These are phyloP conservation scores for Anneissia japonica DNA, from an alignment of 35 echinoderm and acorn worm genomes.

Conservation along the genomic window DNA sequence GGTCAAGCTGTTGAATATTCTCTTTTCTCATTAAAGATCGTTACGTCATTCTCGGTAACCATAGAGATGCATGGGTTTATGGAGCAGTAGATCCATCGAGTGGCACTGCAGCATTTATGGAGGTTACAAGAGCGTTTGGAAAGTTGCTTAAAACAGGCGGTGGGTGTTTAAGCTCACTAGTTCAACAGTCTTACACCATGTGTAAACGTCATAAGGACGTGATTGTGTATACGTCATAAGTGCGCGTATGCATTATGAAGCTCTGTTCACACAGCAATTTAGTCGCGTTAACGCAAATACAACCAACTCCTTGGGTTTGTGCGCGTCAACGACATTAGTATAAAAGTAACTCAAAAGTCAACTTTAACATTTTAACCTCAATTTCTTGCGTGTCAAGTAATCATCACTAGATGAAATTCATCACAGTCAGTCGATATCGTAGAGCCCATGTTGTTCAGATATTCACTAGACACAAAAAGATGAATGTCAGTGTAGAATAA, in stretches of 20 bases:
- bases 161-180: constrained; percentile 13
- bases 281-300: not conserved
- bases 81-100: constrained; percentile 88
- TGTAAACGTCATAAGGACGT: not conserved
- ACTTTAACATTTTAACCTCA: too few species aligned
- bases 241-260: not conserved
- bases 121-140: constrained; percentile 61
- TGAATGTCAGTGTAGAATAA: too few species aligned
- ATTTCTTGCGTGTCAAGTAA: too few species aligned
- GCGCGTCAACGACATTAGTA: too few species aligned
- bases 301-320: too few species aligned
- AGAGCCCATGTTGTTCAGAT: too few species aligned
- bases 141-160: constrained; percentile 55
- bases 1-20: not conserved
- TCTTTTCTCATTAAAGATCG: constrained; percentile 48
- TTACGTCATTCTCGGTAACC: constrained; percentile 81
- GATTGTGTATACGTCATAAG: not conserved
- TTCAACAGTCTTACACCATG: not conserved
- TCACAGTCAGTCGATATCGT: too few species aligned
- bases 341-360: too few species aligned
- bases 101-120: constrained; percentile 75
- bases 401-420: too few species aligned
- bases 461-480: too few species aligned
- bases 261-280: not conserved
- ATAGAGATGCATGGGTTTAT: constrained; percentile 83